phyloP scores from a whole-genome alignment of 2,113 vertebrate species.

The Origma solitaria region DNA sequence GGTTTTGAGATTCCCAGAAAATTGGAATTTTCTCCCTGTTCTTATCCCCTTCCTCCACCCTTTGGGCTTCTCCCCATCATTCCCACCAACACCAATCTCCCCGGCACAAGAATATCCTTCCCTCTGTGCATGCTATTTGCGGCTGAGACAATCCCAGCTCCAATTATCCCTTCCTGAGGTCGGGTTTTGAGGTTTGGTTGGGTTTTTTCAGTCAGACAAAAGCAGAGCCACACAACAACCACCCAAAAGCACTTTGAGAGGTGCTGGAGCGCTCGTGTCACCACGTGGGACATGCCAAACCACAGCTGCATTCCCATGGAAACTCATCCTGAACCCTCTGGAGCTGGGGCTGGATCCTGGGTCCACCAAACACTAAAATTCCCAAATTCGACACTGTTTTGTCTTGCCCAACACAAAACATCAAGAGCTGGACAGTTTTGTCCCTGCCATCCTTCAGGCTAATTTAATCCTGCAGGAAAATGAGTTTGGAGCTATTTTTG shows the following conservation, averaged over 20 bases:
- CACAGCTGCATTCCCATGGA: background rate
- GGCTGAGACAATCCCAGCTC: background rate
- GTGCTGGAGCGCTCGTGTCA: background rate
- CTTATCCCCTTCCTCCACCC: accelerated
- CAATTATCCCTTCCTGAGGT: background rate
- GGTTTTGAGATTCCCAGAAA: background rate
- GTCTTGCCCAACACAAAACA: background rate
- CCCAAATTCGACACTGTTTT: background rate
- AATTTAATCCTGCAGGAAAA: constrained; percentile 54
- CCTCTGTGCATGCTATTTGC: background rate
- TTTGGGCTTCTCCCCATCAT: background rate
- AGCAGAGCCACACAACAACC: background rate
- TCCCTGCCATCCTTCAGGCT: background rate
- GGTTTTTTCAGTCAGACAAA: background rate
- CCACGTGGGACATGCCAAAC: background rate
- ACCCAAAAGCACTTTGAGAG: background rate
- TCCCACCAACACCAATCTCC: background rate
- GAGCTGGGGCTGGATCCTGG: background rate
- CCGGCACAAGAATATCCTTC: background rate
- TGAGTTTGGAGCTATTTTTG: constrained; percentile 10
- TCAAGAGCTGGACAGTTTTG: background rate
- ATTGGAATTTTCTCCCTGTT: background rate
- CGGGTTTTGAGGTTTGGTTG: background rate
- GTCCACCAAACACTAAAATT: background rate
- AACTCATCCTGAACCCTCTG: accelerated